phyloP scores from a whole-genome alignment of 2,113 vertebrate species.

The Oreocharis arfaki region DNA sequence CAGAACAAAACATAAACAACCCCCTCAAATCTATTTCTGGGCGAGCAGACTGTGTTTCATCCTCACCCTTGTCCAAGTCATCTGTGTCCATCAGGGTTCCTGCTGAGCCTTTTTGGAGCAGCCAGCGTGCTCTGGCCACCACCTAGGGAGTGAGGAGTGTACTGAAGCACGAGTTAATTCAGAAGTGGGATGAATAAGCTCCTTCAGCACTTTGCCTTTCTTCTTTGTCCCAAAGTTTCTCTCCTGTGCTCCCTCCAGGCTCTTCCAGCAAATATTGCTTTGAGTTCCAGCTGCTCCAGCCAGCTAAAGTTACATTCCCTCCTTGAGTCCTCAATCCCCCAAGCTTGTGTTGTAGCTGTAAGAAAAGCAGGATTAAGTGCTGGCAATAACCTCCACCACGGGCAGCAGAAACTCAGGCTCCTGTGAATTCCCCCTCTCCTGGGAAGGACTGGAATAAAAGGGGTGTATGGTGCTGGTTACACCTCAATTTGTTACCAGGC shows the following conservation, averaged over 20 bases:
- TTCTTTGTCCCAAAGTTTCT: background rate
- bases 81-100: background rate
- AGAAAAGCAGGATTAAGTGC: background rate
- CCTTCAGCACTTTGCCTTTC: background rate
- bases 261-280: background rate
- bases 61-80: conserved; percentile 33
- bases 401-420: background rate
- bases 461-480: background rate
- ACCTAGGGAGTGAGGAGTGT: background rate
- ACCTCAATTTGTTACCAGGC: background rate
- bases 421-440: background rate
- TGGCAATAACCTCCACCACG: background rate
- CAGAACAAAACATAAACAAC: conserved; percentile 27
- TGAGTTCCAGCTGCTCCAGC: background rate
- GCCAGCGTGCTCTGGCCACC: background rate
- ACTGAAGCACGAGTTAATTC: background rate
- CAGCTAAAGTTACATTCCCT: background rate
- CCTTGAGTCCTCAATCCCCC: background rate
- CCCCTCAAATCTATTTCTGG: conserved; percentile 13
- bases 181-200: background rate
- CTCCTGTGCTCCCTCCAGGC: background rate
- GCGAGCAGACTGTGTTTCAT: conserved; percentile 10
- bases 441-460: background rate
- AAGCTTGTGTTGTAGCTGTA: background rate
- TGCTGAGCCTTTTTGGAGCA: background rate